These are phyloP conservation scores for Sus cebifrons DNA, from an alignment of 2,797 vertebrate genomes.

Conservation along the genomic window DNA sequence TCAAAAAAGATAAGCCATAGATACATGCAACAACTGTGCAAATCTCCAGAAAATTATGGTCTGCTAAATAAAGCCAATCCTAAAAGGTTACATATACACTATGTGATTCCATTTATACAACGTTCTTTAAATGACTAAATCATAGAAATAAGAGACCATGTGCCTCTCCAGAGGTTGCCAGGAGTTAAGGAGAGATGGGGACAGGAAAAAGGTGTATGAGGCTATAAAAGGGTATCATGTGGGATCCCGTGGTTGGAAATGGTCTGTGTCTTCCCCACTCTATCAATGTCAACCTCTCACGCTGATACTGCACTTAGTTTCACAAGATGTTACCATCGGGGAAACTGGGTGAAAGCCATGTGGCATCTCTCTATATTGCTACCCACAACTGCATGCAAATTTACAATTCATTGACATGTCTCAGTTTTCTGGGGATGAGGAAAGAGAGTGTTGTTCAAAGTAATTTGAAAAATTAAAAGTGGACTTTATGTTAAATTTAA, in stretches of 20 bases:
- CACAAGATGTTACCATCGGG: background rate
- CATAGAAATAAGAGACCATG: background rate
- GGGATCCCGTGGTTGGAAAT: background rate
- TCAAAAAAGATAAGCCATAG: background rate
- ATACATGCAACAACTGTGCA: no score
- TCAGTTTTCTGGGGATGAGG: background rate
- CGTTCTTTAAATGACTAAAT: background rate
- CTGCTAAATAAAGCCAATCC: background rate
- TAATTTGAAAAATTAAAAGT: background rate
- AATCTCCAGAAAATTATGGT: background rate
- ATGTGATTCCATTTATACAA: background rate
- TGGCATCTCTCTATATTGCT: background rate
- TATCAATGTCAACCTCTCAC: background rate
- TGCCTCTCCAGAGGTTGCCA: background rate
- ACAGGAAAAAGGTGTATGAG: background rate
- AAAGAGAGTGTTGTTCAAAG: background rate
- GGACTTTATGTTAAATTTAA: background rate
- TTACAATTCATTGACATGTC: background rate
- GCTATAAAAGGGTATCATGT: background rate
- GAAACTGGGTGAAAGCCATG: background rate
- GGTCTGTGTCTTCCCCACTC: background rate
- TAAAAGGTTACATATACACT: background rate
- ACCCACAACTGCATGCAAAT: background rate
- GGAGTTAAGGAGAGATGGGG: background rate
- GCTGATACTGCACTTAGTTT: background rate